These are phyloP conservation scores for Myotis lucifugus DNA, from an alignment of 2,113 vertebrate genomes.

Conservation along the genomic window DNA sequence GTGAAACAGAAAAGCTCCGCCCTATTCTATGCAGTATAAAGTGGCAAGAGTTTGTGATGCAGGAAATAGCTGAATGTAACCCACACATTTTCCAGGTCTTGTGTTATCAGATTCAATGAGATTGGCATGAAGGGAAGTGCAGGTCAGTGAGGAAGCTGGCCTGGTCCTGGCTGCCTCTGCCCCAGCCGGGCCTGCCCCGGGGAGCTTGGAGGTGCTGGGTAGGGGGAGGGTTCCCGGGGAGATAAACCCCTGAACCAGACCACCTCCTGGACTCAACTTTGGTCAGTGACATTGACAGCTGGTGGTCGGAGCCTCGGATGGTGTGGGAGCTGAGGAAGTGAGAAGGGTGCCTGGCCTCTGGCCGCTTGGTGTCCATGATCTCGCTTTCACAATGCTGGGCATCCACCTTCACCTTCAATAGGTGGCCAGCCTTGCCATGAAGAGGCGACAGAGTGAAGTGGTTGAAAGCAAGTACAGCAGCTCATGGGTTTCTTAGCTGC, in stretches of 20 bases:
- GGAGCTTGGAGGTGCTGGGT: neutral
- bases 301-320: neutral
- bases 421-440: neutral
- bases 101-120: neutral
- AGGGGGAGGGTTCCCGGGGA: neutral
- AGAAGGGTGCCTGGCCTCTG: neutral
- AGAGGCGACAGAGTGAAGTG: neutral
- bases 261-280: neutral
- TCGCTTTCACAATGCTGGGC: neutral
- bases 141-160: neutral
- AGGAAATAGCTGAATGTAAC: neutral
- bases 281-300: neutral
- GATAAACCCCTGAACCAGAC: neutral
- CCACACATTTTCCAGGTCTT: neutral
- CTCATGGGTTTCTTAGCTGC: neutral
- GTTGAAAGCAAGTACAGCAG: neutral
- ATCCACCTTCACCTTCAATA: rapidly evolving
- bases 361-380: neutral
- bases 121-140: neutral
- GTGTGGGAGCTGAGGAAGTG: neutral
- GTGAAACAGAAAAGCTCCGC: neutral
- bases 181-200: neutral
- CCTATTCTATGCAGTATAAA: neutral
- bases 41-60: neutral
- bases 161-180: too few species aligned